Evolutionary conservation across 2,113 vertebrate genomes (phyloP).

Genomic region (Phyllopteryx taeniolatus): DNA sequence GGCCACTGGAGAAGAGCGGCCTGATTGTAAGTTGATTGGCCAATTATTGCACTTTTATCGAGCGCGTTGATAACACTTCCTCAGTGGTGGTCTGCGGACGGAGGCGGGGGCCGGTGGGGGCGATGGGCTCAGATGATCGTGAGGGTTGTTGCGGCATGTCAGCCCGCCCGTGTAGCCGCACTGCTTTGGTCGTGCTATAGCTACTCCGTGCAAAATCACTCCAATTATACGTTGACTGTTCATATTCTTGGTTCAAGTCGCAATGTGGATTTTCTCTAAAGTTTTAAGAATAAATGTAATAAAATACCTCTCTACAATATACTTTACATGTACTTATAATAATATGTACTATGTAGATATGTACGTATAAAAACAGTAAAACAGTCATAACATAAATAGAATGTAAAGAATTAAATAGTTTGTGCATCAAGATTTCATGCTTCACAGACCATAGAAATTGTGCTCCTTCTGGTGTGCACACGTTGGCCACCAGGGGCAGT

Average conservation of each 20-base stretch:
- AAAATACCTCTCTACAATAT: too few relatives aligned
- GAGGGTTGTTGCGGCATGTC: conserved; percentile 4
- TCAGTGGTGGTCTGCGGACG: conserved; percentile 12
- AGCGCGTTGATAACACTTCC: conserved; percentile 2
- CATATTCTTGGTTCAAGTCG: neutral
- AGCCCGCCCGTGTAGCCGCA: neutral
- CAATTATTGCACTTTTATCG: conserved; percentile 49
- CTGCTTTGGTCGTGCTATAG: too few relatives aligned
- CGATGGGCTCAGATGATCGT: conserved; percentile 26
- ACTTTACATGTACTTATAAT: too few relatives aligned
- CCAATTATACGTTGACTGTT: conserved; percentile 7
- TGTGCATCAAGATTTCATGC: too few relatives aligned
- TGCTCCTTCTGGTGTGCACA: too few relatives aligned
- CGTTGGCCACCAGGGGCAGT: too few relatives aligned
- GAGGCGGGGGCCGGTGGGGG: neutral
- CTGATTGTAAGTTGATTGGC: conserved; percentile 53
- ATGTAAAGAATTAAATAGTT: too few relatives aligned
- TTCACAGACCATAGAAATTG: too few relatives aligned
- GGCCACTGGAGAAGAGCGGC: conserved; percentile 34
- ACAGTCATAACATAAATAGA: too few relatives aligned
- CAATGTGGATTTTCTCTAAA: neutral
- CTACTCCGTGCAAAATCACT: conserved; percentile 4
- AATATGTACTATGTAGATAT: too few relatives aligned
- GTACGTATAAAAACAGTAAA: too few relatives aligned
- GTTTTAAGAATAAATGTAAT: too few relatives aligned